phyloP scores from a whole-genome alignment of 2,797 vertebrate genomes.

The Pyrrhura leucotis region DNA sequence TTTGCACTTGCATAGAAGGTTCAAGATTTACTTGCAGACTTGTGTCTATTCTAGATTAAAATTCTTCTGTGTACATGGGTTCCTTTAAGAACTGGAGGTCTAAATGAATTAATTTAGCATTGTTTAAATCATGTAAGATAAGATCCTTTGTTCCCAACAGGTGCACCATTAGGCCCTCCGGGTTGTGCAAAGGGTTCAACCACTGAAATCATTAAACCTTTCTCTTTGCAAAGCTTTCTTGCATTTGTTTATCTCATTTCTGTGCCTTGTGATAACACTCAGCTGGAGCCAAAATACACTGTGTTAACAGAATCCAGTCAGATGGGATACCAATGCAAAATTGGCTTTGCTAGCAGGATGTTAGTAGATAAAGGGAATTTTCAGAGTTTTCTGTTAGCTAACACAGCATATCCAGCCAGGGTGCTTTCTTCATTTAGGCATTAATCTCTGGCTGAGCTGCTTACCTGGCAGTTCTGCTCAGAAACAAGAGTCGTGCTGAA shows the following conservation, averaged over 20 bases:
- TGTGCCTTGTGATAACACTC: not conserved
- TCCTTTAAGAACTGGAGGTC: not conserved
- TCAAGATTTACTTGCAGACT: not conserved
- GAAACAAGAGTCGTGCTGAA: not conserved
- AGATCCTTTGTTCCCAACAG: not conserved
- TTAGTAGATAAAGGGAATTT: conserved; percentile 43
- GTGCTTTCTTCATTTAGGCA: not conserved
- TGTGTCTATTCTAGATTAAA: not conserved
- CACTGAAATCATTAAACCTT: conserved; percentile 14
- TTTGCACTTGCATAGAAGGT: not conserved
- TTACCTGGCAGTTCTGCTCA: conserved; percentile 10
- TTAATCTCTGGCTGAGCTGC: conserved; percentile 30
- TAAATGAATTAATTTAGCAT: not conserved
- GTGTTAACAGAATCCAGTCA: not conserved
- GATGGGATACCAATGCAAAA: not conserved
- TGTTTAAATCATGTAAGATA: not conserved
- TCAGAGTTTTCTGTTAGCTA: not conserved
- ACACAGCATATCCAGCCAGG: not conserved
- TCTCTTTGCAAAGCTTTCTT: not conserved
- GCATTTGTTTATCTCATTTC: conserved; percentile 1
- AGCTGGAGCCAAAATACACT: not conserved
- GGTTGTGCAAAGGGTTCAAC: not conserved
- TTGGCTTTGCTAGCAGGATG: conserved; percentile 9
- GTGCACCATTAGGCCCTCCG: not conserved
- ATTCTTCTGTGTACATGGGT: not conserved